Base-by-base conservation (phyloP, 2,888 invertebrate genomes). In the Agonopterix subpropinquella region DNA sequence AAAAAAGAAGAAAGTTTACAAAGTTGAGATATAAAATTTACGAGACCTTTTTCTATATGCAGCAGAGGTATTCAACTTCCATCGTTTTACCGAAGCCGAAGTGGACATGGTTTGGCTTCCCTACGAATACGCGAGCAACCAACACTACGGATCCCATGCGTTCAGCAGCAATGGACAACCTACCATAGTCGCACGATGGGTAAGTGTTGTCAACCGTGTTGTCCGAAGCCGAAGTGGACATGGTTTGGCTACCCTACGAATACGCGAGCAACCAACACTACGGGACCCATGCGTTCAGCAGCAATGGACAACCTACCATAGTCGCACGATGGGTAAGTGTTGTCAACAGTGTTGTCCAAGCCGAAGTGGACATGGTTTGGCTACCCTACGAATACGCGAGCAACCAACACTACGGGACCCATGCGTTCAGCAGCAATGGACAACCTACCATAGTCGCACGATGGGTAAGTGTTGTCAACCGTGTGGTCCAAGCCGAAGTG, bases 121-220 rank as follows among this genome's bases (percentile, higher is more conserved):
- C 1, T 93, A 93, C 57, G 93, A 93, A 69, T 93, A 92, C 56
- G 84, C 81, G 11, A 92, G 92, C 65, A 86, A 91, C 41, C 91
- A 93, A 91, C 93, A 93, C 65, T 93, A 93, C 62, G 89, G 90
- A 44, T 77, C 86, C 7, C 77, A 82, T 44, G 92, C 90, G 0
- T 93, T 93, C 69, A 89, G 91, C 8, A 89, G 72, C 59, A 91
- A 92, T 66, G 90, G 90, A 2, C 73, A 87, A 54, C 73, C 83
- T 1, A 93, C 93, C 2, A 92, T 93, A 49, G 79, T 89, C n/a
- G 88, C 92, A 2, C 53, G 63, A 13, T 49, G 50, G 47, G 73
- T 75, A 61, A 58, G 59, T 57, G 5, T 18, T 28, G 5, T 28
- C 28, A 7, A 28, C 28, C 28, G 28, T 1, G 28, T 28, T 7